These are phyloP conservation scores for Clupea harengus DNA, from an alignment of 2,113 vertebrate genomes.

Conservation along the genomic window DNA sequence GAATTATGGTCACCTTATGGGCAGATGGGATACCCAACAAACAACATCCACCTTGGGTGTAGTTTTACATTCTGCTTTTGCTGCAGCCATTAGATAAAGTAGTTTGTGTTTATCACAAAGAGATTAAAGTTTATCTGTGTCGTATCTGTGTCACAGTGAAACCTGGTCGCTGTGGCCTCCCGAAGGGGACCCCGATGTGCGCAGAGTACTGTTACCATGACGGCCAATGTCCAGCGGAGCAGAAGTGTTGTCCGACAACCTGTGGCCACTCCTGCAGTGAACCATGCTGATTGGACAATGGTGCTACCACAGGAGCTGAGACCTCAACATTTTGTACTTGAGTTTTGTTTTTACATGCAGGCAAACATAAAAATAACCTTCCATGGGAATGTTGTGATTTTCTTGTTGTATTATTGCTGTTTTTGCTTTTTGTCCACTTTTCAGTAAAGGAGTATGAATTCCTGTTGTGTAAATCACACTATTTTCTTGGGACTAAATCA, in stretches of 20 bases:
- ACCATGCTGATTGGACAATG: constrained; percentile 57
- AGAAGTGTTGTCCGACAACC: constrained; percentile 71
- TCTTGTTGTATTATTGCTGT: neutral
- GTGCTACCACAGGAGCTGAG: neutral
- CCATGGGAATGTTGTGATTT: neutral
- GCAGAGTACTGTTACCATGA: constrained; percentile 71
- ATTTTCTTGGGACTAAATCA: neutral
- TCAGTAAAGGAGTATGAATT: constrained; percentile 44
- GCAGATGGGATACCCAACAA: neutral
- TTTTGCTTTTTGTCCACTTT: constrained; percentile 19
- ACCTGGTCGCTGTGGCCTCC: constrained; percentile 59
- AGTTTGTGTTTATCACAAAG: neutral
- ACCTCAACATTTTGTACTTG: constrained; percentile 12
- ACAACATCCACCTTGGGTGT: neutral
- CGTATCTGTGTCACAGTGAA: constrained; percentile 59
- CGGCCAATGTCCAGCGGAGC: constrained; percentile 63
- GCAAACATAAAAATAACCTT: neutral
- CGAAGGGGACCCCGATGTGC: constrained; percentile 64
- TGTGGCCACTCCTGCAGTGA: constrained; percentile 68
- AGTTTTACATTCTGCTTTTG: neutral
- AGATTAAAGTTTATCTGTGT: neutral
- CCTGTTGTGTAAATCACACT: constrained; percentile 23
- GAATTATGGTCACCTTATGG: neutral
- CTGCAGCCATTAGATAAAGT: neutral
- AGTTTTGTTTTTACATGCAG: constrained; percentile 4